Evolutionary conservation across 2,888 invertebrate genomes (phyloP).

Genomic region (Abrostola triplasia): DNA sequence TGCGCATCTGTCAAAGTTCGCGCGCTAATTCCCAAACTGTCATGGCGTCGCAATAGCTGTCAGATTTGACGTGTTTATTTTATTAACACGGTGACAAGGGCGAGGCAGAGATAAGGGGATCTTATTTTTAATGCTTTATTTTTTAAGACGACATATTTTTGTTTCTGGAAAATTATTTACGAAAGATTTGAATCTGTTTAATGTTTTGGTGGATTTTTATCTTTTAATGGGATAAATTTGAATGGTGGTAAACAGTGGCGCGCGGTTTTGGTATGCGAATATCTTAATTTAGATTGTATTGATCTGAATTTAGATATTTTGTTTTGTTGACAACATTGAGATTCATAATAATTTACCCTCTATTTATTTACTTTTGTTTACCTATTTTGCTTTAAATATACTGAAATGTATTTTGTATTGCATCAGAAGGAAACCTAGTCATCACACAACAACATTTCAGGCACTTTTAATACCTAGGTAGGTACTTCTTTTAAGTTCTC

Average conservation of each 20-base stretch:
- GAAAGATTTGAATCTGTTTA: slow-evolving; percentile 11
- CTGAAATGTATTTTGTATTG: too few species aligned
- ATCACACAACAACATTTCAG: too few species aligned
- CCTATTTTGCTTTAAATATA: too few species aligned
- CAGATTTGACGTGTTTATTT: slow-evolving; percentile 66
- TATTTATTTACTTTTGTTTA: too few species aligned
- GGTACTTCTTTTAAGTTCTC: too few species aligned
- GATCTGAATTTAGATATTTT: not conserved
- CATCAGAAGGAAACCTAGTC: too few species aligned
- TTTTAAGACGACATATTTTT: slow-evolving; percentile 19
- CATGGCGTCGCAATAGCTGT: slow-evolving; percentile 66
- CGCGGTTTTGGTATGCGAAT: too few species aligned
- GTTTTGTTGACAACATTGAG: too few species aligned
- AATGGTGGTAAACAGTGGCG: too few species aligned
- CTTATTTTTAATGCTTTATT: slow-evolving; percentile 33
- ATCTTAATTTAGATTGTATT: too few species aligned
- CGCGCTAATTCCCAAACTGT: slow-evolving; percentile 63
- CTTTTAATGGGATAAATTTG: slow-evolving; percentile 10
- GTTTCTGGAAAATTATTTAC: slow-evolving; percentile 12
- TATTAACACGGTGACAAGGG: slow-evolving; percentile 61
- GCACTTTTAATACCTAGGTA: too few species aligned
- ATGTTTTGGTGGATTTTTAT: slow-evolving; percentile 10
- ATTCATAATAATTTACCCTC: too few species aligned
- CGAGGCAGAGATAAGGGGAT: slow-evolving; percentile 41
- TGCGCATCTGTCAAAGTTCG: slow-evolving; percentile 61